These are phyloP conservation scores for Rallus crepitans DNA, from an alignment of 2,797 vertebrate genomes.

Conservation along the genomic window DNA sequence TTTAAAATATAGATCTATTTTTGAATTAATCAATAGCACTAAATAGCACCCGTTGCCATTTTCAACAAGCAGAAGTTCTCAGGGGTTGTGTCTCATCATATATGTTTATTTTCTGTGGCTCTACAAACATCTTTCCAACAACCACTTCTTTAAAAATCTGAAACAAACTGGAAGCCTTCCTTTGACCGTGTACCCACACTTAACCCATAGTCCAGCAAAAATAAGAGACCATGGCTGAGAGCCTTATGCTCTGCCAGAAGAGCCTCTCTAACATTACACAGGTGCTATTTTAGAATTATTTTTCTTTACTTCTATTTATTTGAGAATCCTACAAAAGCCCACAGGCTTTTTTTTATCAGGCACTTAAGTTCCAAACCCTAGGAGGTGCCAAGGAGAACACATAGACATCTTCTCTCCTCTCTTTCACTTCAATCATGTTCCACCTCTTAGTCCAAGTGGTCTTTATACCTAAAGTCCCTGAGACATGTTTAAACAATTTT, in stretches of 20 bases:
- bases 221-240: neutral
- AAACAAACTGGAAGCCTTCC: neutral
- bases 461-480: neutral
- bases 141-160: neutral
- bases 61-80: neutral
- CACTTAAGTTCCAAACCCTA: neutral
- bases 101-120: neutral
- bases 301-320: neutral
- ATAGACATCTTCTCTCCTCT: neutral
- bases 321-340: neutral
- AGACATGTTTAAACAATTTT: neutral
- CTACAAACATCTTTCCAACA: neutral
- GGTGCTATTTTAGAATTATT: neutral
- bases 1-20: neutral
- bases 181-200: neutral
- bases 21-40: neutral
- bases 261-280: neutral
- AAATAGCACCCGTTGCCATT: neutral
- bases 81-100: neutral
- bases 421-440: neutral
- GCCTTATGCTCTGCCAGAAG: neutral
- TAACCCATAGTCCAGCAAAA: neutral
- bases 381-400: neutral
- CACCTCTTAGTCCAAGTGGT: neutral
- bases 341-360: neutral